Evolutionary conservation across 2,797 vertebrate species (phyloP).

Genomic region (Buceros bicornis): DNA sequence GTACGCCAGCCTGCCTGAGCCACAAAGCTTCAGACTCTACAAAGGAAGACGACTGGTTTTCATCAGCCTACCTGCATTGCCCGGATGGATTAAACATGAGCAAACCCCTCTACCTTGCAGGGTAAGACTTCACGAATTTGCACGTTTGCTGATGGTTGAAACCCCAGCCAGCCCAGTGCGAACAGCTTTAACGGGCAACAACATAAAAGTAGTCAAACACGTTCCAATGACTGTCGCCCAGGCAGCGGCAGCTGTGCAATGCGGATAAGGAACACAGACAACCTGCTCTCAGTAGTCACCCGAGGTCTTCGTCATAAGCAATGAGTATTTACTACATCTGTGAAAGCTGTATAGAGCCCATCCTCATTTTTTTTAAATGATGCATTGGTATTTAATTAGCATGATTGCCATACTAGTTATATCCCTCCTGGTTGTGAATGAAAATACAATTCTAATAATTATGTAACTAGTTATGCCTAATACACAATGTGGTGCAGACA

Average conservation of each 20-base stretch:
- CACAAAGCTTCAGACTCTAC: neutral
- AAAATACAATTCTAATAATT: constrained; percentile 64
- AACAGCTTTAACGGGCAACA: neutral
- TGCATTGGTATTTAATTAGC: constrained; percentile 62
- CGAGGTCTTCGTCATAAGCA: constrained; percentile 38
- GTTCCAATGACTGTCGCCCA: neutral
- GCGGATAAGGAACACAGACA: neutral
- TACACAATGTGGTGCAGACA: constrained; percentile 23
- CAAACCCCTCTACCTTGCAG: neutral
- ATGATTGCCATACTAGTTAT: constrained; percentile 10
- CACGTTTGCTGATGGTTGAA: neutral
- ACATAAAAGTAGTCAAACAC: neutral
- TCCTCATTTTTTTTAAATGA: constrained; percentile 27
- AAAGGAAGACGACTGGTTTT: neutral
- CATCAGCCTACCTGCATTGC: neutral
- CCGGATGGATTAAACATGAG: neutral
- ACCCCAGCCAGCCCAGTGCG: neutral
- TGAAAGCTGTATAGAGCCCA: constrained; percentile 5
- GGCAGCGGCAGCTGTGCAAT: neutral
- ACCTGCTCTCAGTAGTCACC: constrained; percentile 5
- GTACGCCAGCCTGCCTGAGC: neutral
- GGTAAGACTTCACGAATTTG: neutral
- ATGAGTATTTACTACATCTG: constrained; percentile 47
- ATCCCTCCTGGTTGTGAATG: constrained; percentile 13
- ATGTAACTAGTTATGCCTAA: neutral